A percentile compares a stretch with the other conserved stretches of the same genome.
These are phyloP conservation scores for Chelonus insularis DNA, from an alignment of 1,140 invertebrate species.

Conservation along the genomic window DNA sequence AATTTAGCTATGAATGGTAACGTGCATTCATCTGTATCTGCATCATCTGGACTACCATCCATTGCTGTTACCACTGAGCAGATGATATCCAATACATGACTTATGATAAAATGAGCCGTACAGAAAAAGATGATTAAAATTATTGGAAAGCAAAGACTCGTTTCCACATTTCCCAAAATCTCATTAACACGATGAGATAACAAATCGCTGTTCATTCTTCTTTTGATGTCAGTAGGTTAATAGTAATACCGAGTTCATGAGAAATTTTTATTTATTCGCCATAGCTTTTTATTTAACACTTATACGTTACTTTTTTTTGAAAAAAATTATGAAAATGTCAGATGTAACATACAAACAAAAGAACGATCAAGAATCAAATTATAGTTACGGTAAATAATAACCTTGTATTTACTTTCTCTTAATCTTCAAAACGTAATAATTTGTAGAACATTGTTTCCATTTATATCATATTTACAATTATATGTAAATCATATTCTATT, in stretches of 20 bases:
- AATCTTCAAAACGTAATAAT: too few relatives aligned
- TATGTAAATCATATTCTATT: too few relatives aligned
- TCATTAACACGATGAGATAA: constrained; percentile 38
- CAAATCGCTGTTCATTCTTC: constrained; percentile 35
- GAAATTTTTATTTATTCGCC: too few relatives aligned
- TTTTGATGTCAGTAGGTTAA: neutral
- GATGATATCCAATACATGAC: constrained; percentile 35
- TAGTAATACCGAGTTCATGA: neutral
- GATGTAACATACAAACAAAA: constrained; percentile 4
- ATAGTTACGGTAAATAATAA: too few relatives aligned
- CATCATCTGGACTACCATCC: constrained; percentile 8
- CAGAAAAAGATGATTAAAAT: constrained; percentile 40
- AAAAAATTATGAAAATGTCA: too few relatives aligned
- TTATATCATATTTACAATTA: too few relatives aligned
- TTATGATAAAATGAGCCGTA: constrained; percentile 40
- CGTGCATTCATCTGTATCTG: constrained; percentile 7
- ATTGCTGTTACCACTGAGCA: constrained; percentile 19
- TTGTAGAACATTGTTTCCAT: too few relatives aligned
- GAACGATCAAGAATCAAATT: too few relatives aligned
- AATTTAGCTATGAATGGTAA: neutral
- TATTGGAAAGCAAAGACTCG: constrained; percentile 40
- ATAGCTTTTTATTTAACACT: constrained; percentile 10
- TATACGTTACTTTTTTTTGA: neutral
- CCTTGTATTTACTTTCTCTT: too few relatives aligned
- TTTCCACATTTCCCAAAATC: constrained; percentile 42